Percentiles rank a stretch among this genome's conserved stretches.
Evolutionary conservation across 2,888 invertebrate species (phyloP).

Genomic region (Acholoe squamosa): DNA sequence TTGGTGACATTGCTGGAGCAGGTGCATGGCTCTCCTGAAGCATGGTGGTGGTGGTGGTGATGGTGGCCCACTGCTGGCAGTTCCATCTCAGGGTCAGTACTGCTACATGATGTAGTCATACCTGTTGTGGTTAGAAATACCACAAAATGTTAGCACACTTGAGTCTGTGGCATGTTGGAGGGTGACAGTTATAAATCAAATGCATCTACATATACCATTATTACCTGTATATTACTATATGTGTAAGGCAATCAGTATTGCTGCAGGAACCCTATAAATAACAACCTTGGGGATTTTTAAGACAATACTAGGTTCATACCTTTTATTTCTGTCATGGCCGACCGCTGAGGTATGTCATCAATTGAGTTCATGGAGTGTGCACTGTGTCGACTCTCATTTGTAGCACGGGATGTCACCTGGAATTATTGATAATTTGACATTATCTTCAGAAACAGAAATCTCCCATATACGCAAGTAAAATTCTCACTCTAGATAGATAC

Average conservation of each 20-base stretch:
- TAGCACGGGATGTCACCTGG: slow-evolving; percentile 29
- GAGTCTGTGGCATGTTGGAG: too few relatives aligned
- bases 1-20: slow-evolving; percentile 64
- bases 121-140: background rate
- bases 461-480: too few relatives aligned
- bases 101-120: background rate
- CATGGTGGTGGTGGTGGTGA: slow-evolving; percentile 13
- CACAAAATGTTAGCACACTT: too few relatives aligned
- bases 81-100: slow-evolving; percentile 44
- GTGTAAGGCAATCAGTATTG: too few relatives aligned
- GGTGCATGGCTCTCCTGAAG: slow-evolving; percentile 51
- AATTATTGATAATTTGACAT: background rate
- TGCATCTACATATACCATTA: too few relatives aligned
- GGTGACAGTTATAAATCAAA: too few relatives aligned
- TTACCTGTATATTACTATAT: too few relatives aligned
- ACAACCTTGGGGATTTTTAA: too few relatives aligned
- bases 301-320: too few relatives aligned
- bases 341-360: background rate
- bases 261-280: too few relatives aligned
- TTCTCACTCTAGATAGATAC: too few relatives aligned
- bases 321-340: slow-evolving; percentile 49
- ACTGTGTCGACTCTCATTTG: slow-evolving; percentile 29
- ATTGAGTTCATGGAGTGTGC: background rate
- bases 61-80: background rate
- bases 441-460: background rate